Base-by-base conservation (phyloP, 2,888 invertebrate genomes). In the Caradrina clavipalpis region DNA sequence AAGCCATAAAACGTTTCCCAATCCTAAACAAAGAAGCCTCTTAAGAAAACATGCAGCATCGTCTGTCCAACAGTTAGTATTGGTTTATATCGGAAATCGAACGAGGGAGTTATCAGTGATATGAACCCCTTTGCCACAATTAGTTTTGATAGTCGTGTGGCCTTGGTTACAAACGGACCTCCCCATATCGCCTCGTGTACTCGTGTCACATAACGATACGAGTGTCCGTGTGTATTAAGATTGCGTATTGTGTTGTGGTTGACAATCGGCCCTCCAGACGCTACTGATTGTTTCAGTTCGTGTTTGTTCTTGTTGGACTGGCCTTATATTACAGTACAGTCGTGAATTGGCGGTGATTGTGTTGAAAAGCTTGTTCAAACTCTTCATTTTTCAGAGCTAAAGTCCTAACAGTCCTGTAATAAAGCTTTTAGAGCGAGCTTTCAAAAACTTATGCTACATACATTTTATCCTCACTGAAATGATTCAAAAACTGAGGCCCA, bases 211-310 rank as follows among this genome's bases (percentile, higher is more conserved):
- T 39, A 53, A 26, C 59, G 35, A 31, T 60, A 54, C 35, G 17
- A 22, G 17, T 22, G 49, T 57, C 26, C 15, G 59, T 51, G 62
- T 62, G 56, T 49, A 13, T 50, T 54, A 61, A 65, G 73, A 73
- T 73, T 61, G 54, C 21, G 51, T 73, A 69, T 65, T 78, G 61
- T 66, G 54, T 58, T 65, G 61, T 51, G 42, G 61, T 47, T 58
- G 51, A 78, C 79, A 76, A 78, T 73, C 54, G 67, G 50, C 59
- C 47, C 60, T 66, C 45, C 50, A 73, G 78, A 78, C 73, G 57
- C 66, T 60, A 26, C 57, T 78, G 65, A 78, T 78, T 76, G 61
- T 69, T 69, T 51, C 54, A 31, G 39, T 19, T 31, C n/a, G 42
- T 58, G 35, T 58, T 35, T 53, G 56, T 74, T 49, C 56, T 57